These are phyloP conservation scores for Alca torda DNA, from an alignment of 2,797 vertebrate species.

Conservation along the genomic window DNA sequence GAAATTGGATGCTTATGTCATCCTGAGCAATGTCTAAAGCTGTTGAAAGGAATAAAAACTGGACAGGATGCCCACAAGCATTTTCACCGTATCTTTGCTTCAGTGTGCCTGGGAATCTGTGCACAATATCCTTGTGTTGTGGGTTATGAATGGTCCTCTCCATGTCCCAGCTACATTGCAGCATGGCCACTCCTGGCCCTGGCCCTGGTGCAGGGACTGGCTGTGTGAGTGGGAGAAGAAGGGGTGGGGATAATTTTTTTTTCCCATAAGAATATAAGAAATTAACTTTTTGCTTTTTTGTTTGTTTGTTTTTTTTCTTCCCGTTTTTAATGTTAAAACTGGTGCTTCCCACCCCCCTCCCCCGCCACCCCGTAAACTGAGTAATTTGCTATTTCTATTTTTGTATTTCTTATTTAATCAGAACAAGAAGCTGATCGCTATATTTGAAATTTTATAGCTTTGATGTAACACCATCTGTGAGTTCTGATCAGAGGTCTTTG, in stretches of 20 bases:
- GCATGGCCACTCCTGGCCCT: too few species aligned
- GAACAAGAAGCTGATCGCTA: background rate
- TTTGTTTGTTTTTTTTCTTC: background rate
- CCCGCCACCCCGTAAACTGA: background rate
- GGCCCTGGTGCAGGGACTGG: background rate
- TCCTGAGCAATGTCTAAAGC: background rate
- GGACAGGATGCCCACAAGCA: background rate
- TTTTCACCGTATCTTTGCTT: background rate
- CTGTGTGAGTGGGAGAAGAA: background rate
- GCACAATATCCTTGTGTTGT: background rate
- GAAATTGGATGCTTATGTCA: background rate
- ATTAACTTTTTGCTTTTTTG: background rate
- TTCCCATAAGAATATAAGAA: background rate
- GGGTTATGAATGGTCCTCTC: background rate
- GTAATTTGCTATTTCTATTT: background rate
- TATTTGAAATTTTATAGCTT: background rate
- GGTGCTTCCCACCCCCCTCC: rapidly evolving
- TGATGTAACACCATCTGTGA: background rate
- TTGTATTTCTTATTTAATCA: background rate
- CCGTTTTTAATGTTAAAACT: background rate
- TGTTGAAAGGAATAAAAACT: background rate
- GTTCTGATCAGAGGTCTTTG: background rate
- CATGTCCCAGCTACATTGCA: rapidly evolving
- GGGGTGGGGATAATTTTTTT: background rate
- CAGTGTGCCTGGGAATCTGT: background rate